Conservation (phyloP, 2,888 invertebrate species). For the Tachystola acroxantha region DNA sequence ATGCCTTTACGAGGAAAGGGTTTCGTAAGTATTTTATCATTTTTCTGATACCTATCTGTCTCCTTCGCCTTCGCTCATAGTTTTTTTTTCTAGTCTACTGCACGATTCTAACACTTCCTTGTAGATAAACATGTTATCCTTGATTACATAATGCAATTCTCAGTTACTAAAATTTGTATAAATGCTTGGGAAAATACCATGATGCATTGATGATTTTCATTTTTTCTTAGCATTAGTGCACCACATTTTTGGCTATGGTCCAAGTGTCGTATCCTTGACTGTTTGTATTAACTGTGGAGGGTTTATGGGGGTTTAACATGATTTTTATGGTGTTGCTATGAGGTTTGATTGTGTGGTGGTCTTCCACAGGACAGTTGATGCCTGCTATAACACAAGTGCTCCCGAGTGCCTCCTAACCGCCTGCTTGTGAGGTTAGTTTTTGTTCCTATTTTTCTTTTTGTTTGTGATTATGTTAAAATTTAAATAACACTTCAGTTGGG, state of each 20-base stretch:
- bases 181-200: slow-evolving; percentile 19
- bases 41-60: slow-evolving; percentile 30
- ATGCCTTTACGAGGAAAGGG: slow-evolving; percentile 67
- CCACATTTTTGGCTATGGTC: slow-evolving; percentile 59
- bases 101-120: slow-evolving; percentile 29
- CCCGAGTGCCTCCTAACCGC: slow-evolving; percentile 70
- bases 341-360: slow-evolving; percentile 44
- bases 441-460: slow-evolving; percentile 6
- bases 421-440: slow-evolving; percentile 74
- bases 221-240: slow-evolving; percentile 57
- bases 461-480: too few relatives aligned
- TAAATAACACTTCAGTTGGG: too few relatives aligned
- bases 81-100: slow-evolving; percentile 21
- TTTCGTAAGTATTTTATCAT: slow-evolving; percentile 56
- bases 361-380: slow-evolving; percentile 71
- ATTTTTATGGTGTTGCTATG: slow-evolving; percentile 41
- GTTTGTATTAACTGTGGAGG: slow-evolving; percentile 43
- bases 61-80: slow-evolving; percentile 18
- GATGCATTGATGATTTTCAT: slow-evolving; percentile 53
- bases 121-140: slow-evolving; percentile 23
- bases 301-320: slow-evolving; percentile 31
- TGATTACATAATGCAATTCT: too few relatives aligned
- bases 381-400: slow-evolving; percentile 65
- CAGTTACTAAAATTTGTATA: slow-evolving; percentile 27
- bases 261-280: slow-evolving; percentile 70